phyloP scores from a whole-genome alignment of 2,113 vertebrate species.

The Globicephala melas region DNA sequence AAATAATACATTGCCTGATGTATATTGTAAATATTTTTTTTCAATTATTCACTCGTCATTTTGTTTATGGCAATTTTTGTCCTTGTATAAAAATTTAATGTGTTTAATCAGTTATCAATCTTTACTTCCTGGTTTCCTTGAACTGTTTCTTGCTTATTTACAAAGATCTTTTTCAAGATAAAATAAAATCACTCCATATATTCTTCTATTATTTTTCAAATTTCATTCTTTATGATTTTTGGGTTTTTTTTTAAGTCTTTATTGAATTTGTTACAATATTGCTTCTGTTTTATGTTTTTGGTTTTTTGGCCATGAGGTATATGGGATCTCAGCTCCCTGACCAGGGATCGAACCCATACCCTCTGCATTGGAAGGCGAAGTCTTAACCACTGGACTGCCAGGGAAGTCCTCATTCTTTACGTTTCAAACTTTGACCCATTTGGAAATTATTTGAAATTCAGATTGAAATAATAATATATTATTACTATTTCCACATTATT shows the following conservation, averaged over 20 bases:
- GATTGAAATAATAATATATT: neutral
- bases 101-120: neutral
- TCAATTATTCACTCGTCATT: neutral
- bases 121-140: neutral
- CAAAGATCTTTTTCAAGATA: neutral
- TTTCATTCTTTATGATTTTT: neutral
- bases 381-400: no score
- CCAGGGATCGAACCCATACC: no score
- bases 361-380: no score
- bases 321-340: no score
- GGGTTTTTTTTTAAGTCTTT: no score
- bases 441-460: neutral
- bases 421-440: neutral
- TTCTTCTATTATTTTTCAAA: neutral
- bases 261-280: no score
- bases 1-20: neutral
- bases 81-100: neutral
- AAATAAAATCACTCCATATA: neutral
- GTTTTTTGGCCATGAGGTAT: no score
- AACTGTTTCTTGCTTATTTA: neutral
- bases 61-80: neutral
- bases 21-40: neutral
- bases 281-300: no score
- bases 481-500: neutral
- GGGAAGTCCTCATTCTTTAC: neutral